Percentiles rank a stretch among this genome's conserved stretches.
These are phyloP conservation scores for Meiosimyza decipiens DNA, from an alignment of 2,888 invertebrate species.

Conservation along the genomic window DNA sequence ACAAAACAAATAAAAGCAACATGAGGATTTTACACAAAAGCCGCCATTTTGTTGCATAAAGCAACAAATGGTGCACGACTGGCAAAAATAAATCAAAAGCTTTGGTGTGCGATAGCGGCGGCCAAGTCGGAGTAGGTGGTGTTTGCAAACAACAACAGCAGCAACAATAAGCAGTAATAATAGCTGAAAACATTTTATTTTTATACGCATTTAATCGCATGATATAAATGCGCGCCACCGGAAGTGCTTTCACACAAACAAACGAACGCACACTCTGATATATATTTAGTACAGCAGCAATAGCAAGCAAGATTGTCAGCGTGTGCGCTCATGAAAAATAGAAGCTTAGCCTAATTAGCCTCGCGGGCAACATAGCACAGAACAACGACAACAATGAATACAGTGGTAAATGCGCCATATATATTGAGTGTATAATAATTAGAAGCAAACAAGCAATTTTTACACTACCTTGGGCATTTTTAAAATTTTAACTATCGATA, in stretches of 20 bases:
- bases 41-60: slow-evolving; percentile 15
- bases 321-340: slow-evolving; percentile 1
- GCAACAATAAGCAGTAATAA: not conserved
- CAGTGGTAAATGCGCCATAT: not conserved
- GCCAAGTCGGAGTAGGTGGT: no score
- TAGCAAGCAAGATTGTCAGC: not conserved
- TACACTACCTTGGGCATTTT: no score
- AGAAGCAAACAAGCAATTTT: no score
- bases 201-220: slow-evolving; percentile 11
- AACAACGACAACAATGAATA: slow-evolving; percentile 34
- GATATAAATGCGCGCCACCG: slow-evolving; percentile 7
- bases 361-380: slow-evolving; percentile 33
- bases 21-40: no score
- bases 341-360: slow-evolving; percentile 27
- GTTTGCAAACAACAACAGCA: not conserved
- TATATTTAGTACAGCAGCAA: not conserved
- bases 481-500: no score
- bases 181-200: slow-evolving; percentile 7
- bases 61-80: slow-evolving; percentile 18
- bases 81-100: slow-evolving; percentile 7
- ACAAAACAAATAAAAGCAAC: no score
- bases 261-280: slow-evolving; percentile 20
- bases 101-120: not conserved
- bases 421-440: no score
- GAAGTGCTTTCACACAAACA: slow-evolving; percentile 14